Conservation (phyloP, 2,113 vertebrate genomes). For the Marmota flaviventris region DNA sequence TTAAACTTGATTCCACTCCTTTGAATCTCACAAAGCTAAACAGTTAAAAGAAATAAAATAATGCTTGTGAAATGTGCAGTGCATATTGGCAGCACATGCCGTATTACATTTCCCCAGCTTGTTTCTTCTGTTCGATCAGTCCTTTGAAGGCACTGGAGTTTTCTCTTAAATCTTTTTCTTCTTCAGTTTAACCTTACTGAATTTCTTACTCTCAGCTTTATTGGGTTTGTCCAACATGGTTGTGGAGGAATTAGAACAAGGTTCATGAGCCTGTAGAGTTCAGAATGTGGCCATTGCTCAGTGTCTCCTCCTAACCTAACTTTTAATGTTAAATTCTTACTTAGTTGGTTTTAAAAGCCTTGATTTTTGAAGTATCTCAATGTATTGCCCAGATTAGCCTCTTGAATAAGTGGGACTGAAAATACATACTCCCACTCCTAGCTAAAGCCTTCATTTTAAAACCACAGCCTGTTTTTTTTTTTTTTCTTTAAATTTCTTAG, state of each 20-base stretch:
- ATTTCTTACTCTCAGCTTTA: conserved; percentile 69
- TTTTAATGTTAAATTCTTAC: too few relatives aligned
- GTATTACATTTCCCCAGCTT: conserved; percentile 87
- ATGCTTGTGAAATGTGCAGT: conserved; percentile 93
- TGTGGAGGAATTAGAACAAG: not conserved
- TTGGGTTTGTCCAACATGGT: not conserved
- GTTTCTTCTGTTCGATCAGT: conserved; percentile 94
- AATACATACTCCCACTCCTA: not conserved
- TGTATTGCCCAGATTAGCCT: not conserved
- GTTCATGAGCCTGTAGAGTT: not conserved
- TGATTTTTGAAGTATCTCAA: too few relatives aligned
- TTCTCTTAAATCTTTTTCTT: conserved; percentile 93
- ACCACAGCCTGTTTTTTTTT: not conserved
- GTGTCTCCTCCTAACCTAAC: not conserved
- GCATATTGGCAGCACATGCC: conserved; percentile 85
- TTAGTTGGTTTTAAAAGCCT: not conserved
- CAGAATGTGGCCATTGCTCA: not conserved
- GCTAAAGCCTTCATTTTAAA: conserved; percentile 10
- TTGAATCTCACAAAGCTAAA: conserved; percentile 90
- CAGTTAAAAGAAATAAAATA: conserved; percentile 93
- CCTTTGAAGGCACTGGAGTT: conserved; percentile 93
- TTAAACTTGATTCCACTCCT: conserved; percentile 88
- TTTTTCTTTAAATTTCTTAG: not conserved
- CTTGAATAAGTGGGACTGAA: not conserved
- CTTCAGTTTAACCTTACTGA: conserved; percentile 94